Evolutionary conservation across 1,140 invertebrate species (phyloP).

Genomic region (Sycophila sp.): DNA sequence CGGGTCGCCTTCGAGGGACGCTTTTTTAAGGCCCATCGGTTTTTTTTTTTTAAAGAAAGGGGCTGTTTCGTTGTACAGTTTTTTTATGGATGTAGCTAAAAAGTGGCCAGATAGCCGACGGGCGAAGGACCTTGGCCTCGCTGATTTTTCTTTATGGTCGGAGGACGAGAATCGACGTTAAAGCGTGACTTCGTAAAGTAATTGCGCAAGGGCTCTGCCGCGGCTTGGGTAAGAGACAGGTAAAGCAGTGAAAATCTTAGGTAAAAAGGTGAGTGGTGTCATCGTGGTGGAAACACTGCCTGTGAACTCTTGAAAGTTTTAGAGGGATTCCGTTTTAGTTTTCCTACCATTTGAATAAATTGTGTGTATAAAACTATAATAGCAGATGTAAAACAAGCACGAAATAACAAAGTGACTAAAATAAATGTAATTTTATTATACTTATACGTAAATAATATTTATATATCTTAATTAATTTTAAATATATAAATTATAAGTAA

Average conservation of each 20-base stretch:
- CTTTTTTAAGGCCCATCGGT: constrained; percentile 48
- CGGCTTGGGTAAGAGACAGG: background rate
- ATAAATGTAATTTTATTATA: too few relatives aligned
- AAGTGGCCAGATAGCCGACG: too few relatives aligned
- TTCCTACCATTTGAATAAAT: too few relatives aligned
- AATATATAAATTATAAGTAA: too few relatives aligned
- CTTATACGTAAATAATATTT: too few relatives aligned
- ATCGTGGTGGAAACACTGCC: background rate
- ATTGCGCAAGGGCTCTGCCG: constrained; percentile 16
- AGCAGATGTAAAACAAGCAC: too few relatives aligned
- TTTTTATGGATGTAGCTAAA: background rate
- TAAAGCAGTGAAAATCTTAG: background rate
- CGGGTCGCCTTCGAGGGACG: constrained; percentile 43
- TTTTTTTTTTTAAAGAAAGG: background rate
- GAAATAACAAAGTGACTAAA: too few relatives aligned
- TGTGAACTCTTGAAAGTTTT: too few relatives aligned
- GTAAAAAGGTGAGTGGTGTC: background rate
- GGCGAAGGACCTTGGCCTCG: constrained; percentile 19
- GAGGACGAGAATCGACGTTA: background rate
- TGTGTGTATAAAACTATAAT: too few relatives aligned
- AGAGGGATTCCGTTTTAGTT: too few relatives aligned
- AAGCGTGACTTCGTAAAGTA: constrained; percentile 23
- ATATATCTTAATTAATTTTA: too few relatives aligned
- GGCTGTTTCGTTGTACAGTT: background rate
- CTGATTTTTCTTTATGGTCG: constrained; percentile 34